phyloP scores from a whole-genome alignment of 2,888 invertebrate genomes.

The Volucella bombylans region DNA sequence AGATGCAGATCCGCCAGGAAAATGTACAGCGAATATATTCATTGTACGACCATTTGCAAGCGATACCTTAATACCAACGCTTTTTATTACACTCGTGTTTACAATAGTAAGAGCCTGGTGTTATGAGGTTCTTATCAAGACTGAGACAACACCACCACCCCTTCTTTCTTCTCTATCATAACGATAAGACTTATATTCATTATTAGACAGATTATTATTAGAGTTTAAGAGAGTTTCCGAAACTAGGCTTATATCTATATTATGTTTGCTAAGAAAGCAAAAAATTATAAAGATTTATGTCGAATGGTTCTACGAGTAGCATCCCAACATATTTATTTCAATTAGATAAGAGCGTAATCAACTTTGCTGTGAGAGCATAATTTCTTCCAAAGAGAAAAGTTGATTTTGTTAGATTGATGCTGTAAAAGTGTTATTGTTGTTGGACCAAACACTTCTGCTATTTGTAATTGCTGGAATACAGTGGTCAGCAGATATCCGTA shows the following conservation, averaged over 20 bases:
- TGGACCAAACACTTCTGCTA: too few species aligned
- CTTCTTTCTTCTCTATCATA: constrained; percentile 21
- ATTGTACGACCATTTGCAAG: constrained; percentile 5
- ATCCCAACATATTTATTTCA: constrained; percentile 9
- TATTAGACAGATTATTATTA: constrained; percentile 7
- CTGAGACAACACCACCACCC: constrained; percentile 24
- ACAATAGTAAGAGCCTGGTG: constrained; percentile 8
- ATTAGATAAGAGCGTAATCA: too few species aligned
- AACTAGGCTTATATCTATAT: too few species aligned
- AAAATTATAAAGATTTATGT: constrained; percentile 11
- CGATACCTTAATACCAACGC: neutral
- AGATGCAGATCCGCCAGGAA: neutral
- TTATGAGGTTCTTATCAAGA: constrained; percentile 13
- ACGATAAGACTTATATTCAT: neutral
- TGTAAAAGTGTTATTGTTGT: too few species aligned
- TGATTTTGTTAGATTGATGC: too few species aligned
- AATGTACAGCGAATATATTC: constrained; percentile 2
- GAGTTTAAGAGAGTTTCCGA: too few species aligned
- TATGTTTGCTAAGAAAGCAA: constrained; percentile 21
- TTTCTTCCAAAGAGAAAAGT: too few species aligned
- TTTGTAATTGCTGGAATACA: too few species aligned
- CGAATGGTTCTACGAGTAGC: constrained; percentile 26
- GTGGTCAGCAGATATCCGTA: too few species aligned
- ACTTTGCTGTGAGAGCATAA: too few species aligned
- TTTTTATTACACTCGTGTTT: constrained; percentile 7